Evolutionary conservation across 2,888 invertebrate species (phyloP).

Genomic region (Tetranychus piercei): DNA sequence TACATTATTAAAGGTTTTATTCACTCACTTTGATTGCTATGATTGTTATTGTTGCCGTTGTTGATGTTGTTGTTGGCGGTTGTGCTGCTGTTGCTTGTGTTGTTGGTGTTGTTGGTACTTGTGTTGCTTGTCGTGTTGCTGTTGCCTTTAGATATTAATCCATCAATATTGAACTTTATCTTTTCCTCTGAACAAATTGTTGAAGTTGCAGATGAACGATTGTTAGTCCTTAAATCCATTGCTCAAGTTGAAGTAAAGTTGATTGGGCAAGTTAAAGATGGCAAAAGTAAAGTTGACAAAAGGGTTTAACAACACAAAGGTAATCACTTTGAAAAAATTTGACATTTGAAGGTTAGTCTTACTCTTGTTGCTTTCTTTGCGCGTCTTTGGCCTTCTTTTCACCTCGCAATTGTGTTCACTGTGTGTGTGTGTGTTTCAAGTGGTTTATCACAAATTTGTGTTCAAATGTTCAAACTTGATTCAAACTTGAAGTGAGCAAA

Average conservation of each 20-base stretch:
- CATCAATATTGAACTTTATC: conserved; percentile 23
- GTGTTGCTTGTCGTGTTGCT: background rate
- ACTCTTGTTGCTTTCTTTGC: too few species aligned
- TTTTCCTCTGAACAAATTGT: conserved; percentile 13
- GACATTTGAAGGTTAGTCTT: too few species aligned
- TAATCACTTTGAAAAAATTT: too few species aligned
- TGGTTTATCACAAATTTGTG: too few species aligned
- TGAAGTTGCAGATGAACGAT: conserved; percentile 8
- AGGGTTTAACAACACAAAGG: too few species aligned
- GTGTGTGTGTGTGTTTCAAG: too few species aligned
- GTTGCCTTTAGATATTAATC: conserved; percentile 17
- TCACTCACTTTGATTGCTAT: background rate
- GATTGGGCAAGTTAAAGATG: too few species aligned
- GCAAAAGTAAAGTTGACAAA: too few species aligned
- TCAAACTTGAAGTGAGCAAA: background rate
- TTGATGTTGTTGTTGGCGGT: conserved; percentile 8
- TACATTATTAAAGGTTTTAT: background rate
- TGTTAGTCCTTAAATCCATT: conserved; percentile 19
- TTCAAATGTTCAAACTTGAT: too few species aligned
- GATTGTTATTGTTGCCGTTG: background rate
- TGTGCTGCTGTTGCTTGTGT: conserved; percentile 6
- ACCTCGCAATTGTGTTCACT: too few species aligned
- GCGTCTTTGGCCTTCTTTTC: too few species aligned
- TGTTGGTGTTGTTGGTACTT: conserved; percentile 13
- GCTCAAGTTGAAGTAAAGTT: too few species aligned